Evolutionary conservation across 2,113 vertebrate species (phyloP).

Genomic region (Chaetura pelagica): DNA sequence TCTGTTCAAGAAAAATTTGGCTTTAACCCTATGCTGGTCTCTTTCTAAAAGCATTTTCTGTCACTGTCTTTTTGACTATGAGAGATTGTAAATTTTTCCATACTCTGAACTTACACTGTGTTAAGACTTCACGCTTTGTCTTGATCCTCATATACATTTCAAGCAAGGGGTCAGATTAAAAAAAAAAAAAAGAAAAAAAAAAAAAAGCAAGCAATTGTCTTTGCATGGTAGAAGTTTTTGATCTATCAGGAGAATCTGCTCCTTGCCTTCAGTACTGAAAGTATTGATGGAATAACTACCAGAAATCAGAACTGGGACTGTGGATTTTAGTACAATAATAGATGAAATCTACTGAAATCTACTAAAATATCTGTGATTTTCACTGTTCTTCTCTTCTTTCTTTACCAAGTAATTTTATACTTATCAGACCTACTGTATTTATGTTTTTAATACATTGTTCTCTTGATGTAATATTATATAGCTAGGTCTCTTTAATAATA

Average conservation of each 20-base stretch:
- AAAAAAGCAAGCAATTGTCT: background rate
- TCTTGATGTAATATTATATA: background rate
- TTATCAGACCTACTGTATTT: background rate
- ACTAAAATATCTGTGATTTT: background rate
- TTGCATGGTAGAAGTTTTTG: background rate
- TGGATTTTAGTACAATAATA: background rate
- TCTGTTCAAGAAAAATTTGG: slow-evolving; percentile 86
- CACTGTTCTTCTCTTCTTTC: background rate
- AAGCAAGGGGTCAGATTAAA: background rate
- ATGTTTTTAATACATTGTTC: background rate
- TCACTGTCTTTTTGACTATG: slow-evolving; percentile 41
- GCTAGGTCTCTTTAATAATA: background rate
- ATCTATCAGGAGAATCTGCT: background rate
- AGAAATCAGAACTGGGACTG: background rate
- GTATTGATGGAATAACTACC: background rate
- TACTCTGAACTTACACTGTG: slow-evolving; percentile 3
- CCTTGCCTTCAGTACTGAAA: background rate
- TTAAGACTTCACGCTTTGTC: background rate
- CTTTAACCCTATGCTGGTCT: slow-evolving; percentile 82
- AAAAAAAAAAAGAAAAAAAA: background rate
- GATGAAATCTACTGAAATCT: background rate
- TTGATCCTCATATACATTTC: background rate
- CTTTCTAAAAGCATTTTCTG: slow-evolving; percentile 68
- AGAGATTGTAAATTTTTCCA: slow-evolving; percentile 12
- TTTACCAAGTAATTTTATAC: background rate